phyloP scores from a whole-genome alignment of 2,888 invertebrate genomes.

The Phragmatobia fuliginosa region DNA sequence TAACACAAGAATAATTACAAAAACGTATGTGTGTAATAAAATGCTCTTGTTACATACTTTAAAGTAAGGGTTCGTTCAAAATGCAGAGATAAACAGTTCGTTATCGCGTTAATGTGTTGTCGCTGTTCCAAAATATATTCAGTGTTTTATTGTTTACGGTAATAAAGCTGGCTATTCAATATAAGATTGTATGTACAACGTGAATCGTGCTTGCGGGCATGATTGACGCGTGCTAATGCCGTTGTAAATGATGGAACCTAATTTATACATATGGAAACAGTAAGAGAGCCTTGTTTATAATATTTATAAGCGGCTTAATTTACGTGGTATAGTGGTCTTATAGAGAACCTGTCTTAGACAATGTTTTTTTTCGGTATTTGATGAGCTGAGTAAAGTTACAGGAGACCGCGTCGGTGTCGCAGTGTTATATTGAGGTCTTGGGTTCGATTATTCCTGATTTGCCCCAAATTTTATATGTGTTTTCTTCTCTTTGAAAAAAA shows the following conservation, averaged over 20 bases:
- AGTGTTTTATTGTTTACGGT: slow-evolving; percentile 24
- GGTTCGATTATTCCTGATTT: too few relatives aligned
- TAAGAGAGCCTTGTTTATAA: too few relatives aligned
- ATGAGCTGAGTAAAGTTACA: too few relatives aligned
- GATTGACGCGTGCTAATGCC: neutral
- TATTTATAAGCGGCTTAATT: neutral
- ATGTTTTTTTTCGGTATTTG: too few relatives aligned
- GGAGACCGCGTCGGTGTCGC: too few relatives aligned
- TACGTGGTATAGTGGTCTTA: neutral
- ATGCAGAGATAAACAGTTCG: slow-evolving; percentile 19
- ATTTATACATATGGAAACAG: neutral
- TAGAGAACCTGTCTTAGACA: neutral
- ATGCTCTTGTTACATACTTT: slow-evolving; percentile 19
- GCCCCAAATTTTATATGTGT: too few relatives aligned
- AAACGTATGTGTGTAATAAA: slow-evolving; percentile 38
- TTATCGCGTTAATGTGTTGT: slow-evolving; percentile 48
- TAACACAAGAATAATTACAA: slow-evolving; percentile 35
- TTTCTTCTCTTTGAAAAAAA: too few relatives aligned
- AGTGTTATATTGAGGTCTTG: too few relatives aligned
- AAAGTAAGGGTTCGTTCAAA: slow-evolving; percentile 16
- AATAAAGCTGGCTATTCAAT: slow-evolving; percentile 12
- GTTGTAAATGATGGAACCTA: neutral
- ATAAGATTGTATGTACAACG: neutral
- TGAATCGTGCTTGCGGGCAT: neutral
- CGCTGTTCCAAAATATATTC: slow-evolving; percentile 36